Percentiles rank a stretch among this genome's conserved stretches.
These are phyloP conservation scores for Somateria mollissima DNA, from an alignment of 2,797 vertebrate species.

Conservation along the genomic window DNA sequence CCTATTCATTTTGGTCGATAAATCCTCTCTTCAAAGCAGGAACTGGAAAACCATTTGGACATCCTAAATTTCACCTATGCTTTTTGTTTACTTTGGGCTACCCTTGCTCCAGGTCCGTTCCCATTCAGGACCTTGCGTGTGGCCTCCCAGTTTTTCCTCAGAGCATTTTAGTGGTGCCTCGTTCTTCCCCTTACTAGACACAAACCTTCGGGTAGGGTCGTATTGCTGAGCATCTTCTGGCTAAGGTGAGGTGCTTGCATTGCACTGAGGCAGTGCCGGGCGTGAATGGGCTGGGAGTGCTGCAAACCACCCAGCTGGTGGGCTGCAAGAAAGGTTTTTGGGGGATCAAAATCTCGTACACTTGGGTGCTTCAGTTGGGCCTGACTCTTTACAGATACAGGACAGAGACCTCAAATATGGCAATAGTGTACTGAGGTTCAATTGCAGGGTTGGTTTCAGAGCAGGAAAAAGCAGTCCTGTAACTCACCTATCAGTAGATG, in stretches of 20 bases:
- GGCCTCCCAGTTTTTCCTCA: not conserved
- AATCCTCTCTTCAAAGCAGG: not conserved
- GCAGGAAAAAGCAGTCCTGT: not conserved
- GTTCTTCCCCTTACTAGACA: not conserved
- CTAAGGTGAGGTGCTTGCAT: not conserved
- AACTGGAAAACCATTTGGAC: not conserved
- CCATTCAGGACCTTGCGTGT: not conserved
- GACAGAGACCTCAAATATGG: not conserved
- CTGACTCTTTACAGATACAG: not conserved
- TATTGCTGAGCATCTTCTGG: not conserved
- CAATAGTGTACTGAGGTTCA: not conserved
- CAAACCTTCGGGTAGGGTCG: not conserved
- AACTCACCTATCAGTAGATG: not conserved
- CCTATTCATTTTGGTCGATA: not conserved
- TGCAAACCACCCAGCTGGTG: not conserved
- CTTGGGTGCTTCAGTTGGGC: not conserved
- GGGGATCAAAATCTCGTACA: not conserved
- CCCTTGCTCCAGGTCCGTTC: not conserved
- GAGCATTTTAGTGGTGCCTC: not conserved
- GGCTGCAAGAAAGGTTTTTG: not conserved
- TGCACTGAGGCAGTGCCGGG: not conserved
- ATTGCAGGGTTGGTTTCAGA: not conserved
- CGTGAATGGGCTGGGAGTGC: not conserved
- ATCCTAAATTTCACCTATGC: rapidly evolving
- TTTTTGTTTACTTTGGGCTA: not conserved